Percentiles rank a stretch among this genome's conserved stretches.
phyloP scores from a whole-genome alignment of 2,888 invertebrate species.

The Emmelina monodactyla region DNA sequence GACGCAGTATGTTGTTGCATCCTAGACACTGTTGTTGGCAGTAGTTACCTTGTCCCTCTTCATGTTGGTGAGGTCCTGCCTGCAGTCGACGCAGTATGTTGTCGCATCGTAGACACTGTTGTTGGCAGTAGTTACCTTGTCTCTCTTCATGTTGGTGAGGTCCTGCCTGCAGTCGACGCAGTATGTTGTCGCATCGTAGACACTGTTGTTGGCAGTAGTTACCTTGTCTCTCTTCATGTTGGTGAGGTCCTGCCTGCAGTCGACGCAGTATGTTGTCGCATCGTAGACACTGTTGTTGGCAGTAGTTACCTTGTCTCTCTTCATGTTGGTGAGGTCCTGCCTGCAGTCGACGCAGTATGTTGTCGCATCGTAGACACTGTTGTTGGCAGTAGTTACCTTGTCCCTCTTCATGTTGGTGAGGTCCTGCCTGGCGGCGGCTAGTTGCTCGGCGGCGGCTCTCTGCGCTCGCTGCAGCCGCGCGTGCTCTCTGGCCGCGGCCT shows the following conservation, averaged over 20 bases:
- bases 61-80: too few relatives aligned
- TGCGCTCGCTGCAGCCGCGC: slow-evolving; percentile 83
- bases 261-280: slow-evolving; percentile 53
- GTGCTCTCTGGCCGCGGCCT: slow-evolving; percentile 90
- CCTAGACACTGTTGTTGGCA: too few relatives aligned
- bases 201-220: neutral
- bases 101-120: too few relatives aligned
- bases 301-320: slow-evolving; percentile 79
- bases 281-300: too few relatives aligned
- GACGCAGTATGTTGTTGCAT: too few relatives aligned
- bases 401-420: slow-evolving; percentile 90
- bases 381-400: too few relatives aligned
- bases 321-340: slow-evolving; percentile 83
- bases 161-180: neutral
- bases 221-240: slow-evolving; percentile 5
- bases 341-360: too few relatives aligned
- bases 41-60: too few relatives aligned
- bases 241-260: slow-evolving; percentile 62
- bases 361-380: too few relatives aligned
- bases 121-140: too few relatives aligned
- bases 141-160: neutral
- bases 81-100: too few relatives aligned
- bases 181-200: too few relatives aligned
- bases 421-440: slow-evolving; percentile 77
- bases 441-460: slow-evolving; percentile 90